phyloP scores from a whole-genome alignment of 2,888 invertebrate species.

The Melikaiella ostensackeni region DNA sequence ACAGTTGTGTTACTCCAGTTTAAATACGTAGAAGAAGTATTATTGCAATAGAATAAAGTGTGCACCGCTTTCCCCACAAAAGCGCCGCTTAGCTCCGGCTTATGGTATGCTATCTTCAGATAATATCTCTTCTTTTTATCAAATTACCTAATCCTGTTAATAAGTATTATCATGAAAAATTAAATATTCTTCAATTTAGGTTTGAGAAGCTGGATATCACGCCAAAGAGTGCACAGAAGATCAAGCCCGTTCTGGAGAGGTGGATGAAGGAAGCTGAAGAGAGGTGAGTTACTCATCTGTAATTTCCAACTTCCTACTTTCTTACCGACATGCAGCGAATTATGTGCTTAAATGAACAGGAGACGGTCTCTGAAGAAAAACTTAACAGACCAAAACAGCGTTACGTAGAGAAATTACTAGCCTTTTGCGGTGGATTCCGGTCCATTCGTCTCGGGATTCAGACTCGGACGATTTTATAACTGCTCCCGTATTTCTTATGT shows the following conservation, averaged over 20 bases:
- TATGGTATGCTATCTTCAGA: not conserved
- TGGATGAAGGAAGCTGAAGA: slow-evolving; percentile 99
- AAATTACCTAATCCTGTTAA: slow-evolving; percentile 33
- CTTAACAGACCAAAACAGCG: slow-evolving; percentile 1
- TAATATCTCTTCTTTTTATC: not conserved
- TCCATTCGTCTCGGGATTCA: not conserved
- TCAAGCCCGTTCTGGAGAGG: slow-evolving; percentile 97
- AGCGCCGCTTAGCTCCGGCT: too few species aligned
- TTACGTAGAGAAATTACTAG: not conserved
- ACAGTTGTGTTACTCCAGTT: too few species aligned
- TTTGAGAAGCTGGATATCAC: slow-evolving; percentile 99
- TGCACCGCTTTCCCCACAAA: too few species aligned
- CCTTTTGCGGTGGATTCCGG: not conserved
- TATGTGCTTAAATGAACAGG: slow-evolving; percentile 1
- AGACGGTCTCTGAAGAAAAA: not conserved
- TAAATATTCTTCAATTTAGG: slow-evolving; percentile 79
- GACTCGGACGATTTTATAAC: not conserved
- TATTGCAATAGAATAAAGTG: too few species aligned
- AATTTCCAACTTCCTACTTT: slow-evolving; percentile 23
- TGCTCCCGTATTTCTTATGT: slow-evolving; percentile 41
- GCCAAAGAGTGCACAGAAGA: slow-evolving; percentile 99
- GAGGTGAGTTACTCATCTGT: slow-evolving; percentile 82
- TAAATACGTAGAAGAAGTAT: too few species aligned
- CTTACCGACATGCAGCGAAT: slow-evolving; percentile 5
- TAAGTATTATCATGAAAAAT: slow-evolving; percentile 31